Evolutionary conservation across 2,888 invertebrate species (phyloP).

Genomic region (Cremastobaeus sp.): DNA sequence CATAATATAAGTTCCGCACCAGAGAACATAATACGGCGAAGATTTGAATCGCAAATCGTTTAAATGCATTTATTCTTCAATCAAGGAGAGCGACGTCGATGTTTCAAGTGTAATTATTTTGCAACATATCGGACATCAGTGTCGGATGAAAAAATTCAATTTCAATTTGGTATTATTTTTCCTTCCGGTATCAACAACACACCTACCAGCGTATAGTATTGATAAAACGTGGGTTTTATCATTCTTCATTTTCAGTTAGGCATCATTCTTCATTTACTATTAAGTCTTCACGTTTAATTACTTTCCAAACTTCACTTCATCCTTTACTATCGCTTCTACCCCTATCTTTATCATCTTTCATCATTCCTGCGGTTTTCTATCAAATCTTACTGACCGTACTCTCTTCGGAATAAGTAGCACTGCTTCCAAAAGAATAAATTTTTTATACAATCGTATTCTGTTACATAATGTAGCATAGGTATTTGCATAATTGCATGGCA

Average conservation of each 20-base stretch:
- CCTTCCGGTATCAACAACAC: too few relatives aligned
- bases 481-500: conserved; percentile 36
- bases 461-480: conserved; percentile 29
- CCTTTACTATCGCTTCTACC: too few relatives aligned
- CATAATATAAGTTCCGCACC: not conserved
- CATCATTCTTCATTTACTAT: conserved; percentile 22
- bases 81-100: not conserved
- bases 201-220: too few relatives aligned
- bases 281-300: conserved; percentile 19
- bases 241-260: conserved; percentile 1
- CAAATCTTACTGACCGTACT: too few relatives aligned
- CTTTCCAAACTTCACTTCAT: conserved; percentile 13
- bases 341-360: too few relatives aligned
- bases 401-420: too few relatives aligned
- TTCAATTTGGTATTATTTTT: conserved; percentile 1
- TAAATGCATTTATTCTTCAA: not conserved
- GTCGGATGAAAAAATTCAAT: not conserved
- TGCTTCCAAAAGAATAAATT: conserved; percentile 24
- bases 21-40: not conserved
- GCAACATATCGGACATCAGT: not conserved
- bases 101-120: not conserved
- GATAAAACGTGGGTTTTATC: too few relatives aligned
- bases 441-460: too few relatives aligned
- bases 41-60: not conserved
- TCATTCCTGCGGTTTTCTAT: conserved; percentile 21